These are phyloP conservation scores for Anhinga rufa DNA, from an alignment of 2,113 vertebrate species.

Conservation along the genomic window DNA sequence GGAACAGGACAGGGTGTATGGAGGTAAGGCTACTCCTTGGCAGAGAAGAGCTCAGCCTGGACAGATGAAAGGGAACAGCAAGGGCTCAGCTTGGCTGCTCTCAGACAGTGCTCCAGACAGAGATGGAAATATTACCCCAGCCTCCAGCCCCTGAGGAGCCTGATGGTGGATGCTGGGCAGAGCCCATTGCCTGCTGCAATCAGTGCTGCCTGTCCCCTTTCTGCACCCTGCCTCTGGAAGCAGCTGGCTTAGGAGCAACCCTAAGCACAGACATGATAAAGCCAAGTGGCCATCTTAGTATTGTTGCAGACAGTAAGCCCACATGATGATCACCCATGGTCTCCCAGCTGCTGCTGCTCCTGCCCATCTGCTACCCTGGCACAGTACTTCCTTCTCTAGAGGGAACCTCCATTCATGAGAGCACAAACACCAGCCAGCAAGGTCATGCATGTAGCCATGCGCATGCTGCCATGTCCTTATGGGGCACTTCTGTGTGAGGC, in stretches of 20 bases:
- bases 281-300: not conserved
- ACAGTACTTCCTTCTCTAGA: constrained; percentile 11
- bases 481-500: not conserved
- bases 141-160: not conserved
- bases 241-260: not conserved
- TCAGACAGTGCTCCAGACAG: not conserved
- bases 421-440: not conserved
- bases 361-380: constrained; percentile 66
- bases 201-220: not conserved
- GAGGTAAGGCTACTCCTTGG: not conserved
- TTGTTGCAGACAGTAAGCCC: not conserved
- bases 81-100: not conserved
- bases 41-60: not conserved
- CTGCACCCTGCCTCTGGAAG: not conserved
- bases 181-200: not conserved
- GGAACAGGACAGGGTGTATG: too few relatives aligned
- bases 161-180: not conserved
- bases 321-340: constrained; percentile 28
- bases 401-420: not conserved
- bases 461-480: not conserved
- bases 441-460: not conserved
- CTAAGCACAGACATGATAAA: not conserved
- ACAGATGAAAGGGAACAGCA: not conserved
- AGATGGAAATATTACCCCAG: not conserved
- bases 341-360: constrained; percentile 45